Base-by-base conservation (phyloP, 2,797 vertebrate species). In the Limosa lapponica region DNA sequence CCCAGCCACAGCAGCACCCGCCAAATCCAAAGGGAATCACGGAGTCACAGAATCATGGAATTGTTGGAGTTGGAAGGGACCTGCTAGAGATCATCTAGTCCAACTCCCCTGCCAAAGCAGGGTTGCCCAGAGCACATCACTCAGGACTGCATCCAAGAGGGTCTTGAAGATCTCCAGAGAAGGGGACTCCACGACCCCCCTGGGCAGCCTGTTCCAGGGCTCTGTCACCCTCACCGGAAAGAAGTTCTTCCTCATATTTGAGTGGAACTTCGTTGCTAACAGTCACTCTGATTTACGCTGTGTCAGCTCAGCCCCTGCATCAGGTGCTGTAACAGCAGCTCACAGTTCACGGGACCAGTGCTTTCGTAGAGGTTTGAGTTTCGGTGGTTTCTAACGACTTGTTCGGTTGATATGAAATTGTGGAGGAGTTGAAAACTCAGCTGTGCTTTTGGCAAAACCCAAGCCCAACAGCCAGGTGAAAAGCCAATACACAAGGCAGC, bases 351-450 rank as follows among this genome's bases (percentile, higher is more conserved):
- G 64, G 92, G 62, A 32, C 61, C 77, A 27, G 70, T 8, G 80
- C 92, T 94, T 90, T 94, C 64, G 0, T 41, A 16, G 94, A 95
- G 88, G 17, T 81, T 9, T 32, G 69, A 78, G 92, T 96, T 96
- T 96, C 86, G 0, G 95, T 95, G 94, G 95, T 93, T 95, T 94
- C 89, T 77, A 95, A 96, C 75, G 65, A 83, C 87, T 82, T 7
- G 28, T 87, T 95, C 27, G 0, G 74, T 83, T 91, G 75, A 57
- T 49, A 24, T 0, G 49, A 71, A 90, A 81, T 62, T 71, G 93
- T 74, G 90, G 86, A 93, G 95, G 87, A 93, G 91, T 83, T 83
- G 61, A 95, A 78, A 80, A 71, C 66, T 83, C 75, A 74, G 64
- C 78, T 74, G 64, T 32, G 72, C 82, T 30, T 34, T 48, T 9